Percentiles rank a stretch among this genome's conserved stretches.
These are phyloP conservation scores for Limnodromus scolopaceus DNA, from an alignment of 2,797 vertebrate genomes.

Conservation along the genomic window DNA sequence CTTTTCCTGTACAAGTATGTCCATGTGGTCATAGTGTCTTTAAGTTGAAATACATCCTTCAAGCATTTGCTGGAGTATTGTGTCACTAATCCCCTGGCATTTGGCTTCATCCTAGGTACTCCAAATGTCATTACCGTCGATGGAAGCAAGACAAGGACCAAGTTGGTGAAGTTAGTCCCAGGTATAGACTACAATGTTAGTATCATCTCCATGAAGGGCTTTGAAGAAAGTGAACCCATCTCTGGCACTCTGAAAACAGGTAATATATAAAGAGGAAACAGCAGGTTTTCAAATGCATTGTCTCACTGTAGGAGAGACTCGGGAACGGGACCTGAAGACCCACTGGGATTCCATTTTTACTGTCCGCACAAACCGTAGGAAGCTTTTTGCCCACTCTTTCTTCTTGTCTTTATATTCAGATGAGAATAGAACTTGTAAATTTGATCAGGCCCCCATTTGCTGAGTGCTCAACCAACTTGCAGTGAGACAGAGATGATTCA, in stretches of 20 bases:
- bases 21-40: not conserved
- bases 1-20: not conserved
- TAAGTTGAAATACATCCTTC: not conserved
- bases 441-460: not conserved
- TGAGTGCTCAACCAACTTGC: not conserved
- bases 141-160: slow-evolving; percentile 82
- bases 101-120: slow-evolving; percentile 75
- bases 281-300: not conserved
- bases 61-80: not conserved
- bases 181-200: slow-evolving; percentile 89
- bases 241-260: slow-evolving; percentile 91
- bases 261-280: not conserved
- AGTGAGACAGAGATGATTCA: not conserved
- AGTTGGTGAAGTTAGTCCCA: slow-evolving; percentile 85
- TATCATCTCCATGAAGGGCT: slow-evolving; percentile 87
- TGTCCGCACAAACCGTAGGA: not conserved
- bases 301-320: not conserved
- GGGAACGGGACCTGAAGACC: not conserved
- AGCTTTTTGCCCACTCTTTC: not conserved
- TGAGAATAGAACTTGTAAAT: not conserved
- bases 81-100: not conserved
- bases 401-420: not conserved
- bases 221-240: slow-evolving; percentile 90
- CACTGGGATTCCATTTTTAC: not conserved
- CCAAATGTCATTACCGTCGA: slow-evolving; percentile 83